Conservation (phyloP, 2,797 vertebrate species). For the Pempheris klunzingeri region DNA sequence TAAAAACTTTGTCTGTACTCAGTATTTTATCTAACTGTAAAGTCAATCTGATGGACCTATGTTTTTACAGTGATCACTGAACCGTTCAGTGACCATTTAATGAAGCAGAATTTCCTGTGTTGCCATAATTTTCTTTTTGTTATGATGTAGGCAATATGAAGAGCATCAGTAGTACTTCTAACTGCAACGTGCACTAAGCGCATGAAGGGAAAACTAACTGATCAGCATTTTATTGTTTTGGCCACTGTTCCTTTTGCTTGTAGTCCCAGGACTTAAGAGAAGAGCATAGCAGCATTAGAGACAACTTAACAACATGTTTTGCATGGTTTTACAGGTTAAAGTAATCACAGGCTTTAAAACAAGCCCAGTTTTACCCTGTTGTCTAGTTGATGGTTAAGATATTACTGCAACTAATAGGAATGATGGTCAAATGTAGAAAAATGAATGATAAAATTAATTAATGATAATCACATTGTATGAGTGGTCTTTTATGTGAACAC, state of each 20-base stretch:
- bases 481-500: constrained; percentile 2
- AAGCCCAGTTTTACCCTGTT: not conserved
- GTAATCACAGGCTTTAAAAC: not conserved
- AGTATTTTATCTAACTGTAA: constrained; percentile 13
- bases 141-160: constrained; percentile 1
- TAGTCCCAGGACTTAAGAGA: not conserved
- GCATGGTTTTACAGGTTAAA: not conserved
- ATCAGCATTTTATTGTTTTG: not conserved
- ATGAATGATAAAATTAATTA: not conserved
- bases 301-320: not conserved
- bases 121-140: not conserved
- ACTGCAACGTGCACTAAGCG: not conserved
- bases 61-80: constrained; percentile 10
- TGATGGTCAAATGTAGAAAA: constrained; percentile 6
- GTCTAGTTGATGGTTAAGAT: not conserved
- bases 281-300: not conserved
- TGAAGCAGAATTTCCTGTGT: not conserved
- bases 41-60: not conserved
- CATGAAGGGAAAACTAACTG: not conserved
- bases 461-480: constrained; percentile 1
- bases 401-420: not conserved
- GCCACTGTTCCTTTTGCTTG: not conserved
- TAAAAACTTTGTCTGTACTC: constrained; percentile 2
- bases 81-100: not conserved
- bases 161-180: constrained; percentile 10